These are phyloP conservation scores for Plagiodera versicolora DNA, from an alignment of 2,888 invertebrate genomes.

Conservation along the genomic window DNA sequence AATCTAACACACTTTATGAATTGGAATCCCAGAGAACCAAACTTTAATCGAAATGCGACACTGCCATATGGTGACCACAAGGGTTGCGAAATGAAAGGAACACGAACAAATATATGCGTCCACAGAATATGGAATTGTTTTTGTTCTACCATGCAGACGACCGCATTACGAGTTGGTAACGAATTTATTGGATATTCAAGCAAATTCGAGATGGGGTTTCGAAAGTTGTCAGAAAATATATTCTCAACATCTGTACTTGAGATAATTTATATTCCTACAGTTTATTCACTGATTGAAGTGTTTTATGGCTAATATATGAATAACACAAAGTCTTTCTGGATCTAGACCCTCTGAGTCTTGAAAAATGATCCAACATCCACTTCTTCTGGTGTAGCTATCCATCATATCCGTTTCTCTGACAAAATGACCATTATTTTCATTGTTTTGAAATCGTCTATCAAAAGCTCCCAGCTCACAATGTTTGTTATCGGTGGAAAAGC, in stretches of 20 bases:
- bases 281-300: too few relatives aligned
- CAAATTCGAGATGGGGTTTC: too few relatives aligned
- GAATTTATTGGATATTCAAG: too few relatives aligned
- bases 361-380: background rate
- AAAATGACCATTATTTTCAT: background rate
- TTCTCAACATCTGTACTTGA: too few relatives aligned
- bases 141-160: too few relatives aligned
- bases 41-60: background rate
- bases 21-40: background rate
- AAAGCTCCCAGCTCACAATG: background rate
- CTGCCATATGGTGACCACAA: constrained; percentile 20
- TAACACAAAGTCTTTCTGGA: too few relatives aligned
- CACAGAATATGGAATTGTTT: background rate
- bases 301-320: too few relatives aligned
- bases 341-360: too few relatives aligned
- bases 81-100: background rate
- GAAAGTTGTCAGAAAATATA: too few relatives aligned
- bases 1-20: background rate
- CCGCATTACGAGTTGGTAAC: too few relatives aligned
- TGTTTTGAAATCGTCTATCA: background rate
- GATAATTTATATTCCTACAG: too few relatives aligned
- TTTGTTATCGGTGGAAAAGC: background rate
- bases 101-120: background rate
- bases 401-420: background rate
- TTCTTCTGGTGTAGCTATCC: background rate